Base-by-base conservation (phyloP, 1,140 invertebrate species). In the Contarinia nasturtii region DNA sequence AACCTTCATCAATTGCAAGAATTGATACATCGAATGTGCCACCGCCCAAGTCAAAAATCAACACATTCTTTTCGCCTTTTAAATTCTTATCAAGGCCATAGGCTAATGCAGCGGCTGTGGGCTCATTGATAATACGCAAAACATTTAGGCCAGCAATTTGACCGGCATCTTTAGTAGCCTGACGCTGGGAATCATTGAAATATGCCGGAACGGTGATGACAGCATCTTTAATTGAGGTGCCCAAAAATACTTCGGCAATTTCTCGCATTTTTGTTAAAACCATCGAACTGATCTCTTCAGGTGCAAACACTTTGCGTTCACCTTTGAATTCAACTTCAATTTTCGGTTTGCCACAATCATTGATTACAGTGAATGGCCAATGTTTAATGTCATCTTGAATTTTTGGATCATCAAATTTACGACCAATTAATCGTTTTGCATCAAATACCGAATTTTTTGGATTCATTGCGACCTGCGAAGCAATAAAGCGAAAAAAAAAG, bases 181-280 rank as follows among this genome's bases (percentile, higher is more conserved):
- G 75, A 20, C 75, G 63, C 54, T 77, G 75, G 1, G 75, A 73
- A 59, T 77, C 75, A 53, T 76, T 77, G 53, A 77, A 78, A 54
- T 78, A 77, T 65, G 52, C 69, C 57, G 68, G 79, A 58, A 65
- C 72, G 50, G 64, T 73, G 55, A 68, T 76, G 52, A 72, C 75
- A 54, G 65, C 81, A 58, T 67, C 83, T 63, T 59, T 72, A 41
- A 85, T 72, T 47, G 65, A 67, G n/a, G 67, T 67, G 20, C 82
- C 82, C 36, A 87, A 55, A 59, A 83, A 87, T 8, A 76, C 74
- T 58, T 86, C 82, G 20, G 82, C 82, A 7, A 75, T 86, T 67
- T 87, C 80, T 62, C 79, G 82, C 82, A 85, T 85, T 57, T 83
- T 85, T 2, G 69, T 77, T 67, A 72, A 67, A 55, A 86, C 77